These are phyloP conservation scores for Paracentrotus lividus DNA, from an alignment of 53 echinoderm and acorn worm species.

Conservation along the genomic window DNA sequence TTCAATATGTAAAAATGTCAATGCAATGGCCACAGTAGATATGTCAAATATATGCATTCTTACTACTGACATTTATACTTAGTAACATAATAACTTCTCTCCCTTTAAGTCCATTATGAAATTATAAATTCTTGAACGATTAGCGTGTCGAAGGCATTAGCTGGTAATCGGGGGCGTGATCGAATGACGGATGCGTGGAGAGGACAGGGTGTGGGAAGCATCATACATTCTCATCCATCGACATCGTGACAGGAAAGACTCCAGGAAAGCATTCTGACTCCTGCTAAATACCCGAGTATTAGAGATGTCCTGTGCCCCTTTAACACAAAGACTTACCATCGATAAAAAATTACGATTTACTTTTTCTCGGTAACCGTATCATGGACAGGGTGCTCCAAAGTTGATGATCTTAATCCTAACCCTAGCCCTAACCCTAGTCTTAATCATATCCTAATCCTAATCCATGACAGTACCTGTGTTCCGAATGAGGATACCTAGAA, in stretches of 20 bases:
- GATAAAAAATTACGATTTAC: too few relatives aligned
- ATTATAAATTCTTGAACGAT: background rate
- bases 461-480: too few relatives aligned
- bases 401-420: too few relatives aligned
- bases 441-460: too few relatives aligned
- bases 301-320: background rate
- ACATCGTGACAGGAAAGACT: slow-evolving; percentile 10
- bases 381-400: too few relatives aligned
- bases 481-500: too few relatives aligned
- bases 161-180: slow-evolving; percentile 12
- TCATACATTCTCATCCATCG: slow-evolving; percentile 1
- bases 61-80: background rate
- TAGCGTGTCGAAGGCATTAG: slow-evolving; percentile 14
- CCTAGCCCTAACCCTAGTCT: too few relatives aligned
- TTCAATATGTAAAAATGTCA: background rate
- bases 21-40: background rate
- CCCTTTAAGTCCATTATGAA: background rate
- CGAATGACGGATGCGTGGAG: background rate
- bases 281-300: background rate
- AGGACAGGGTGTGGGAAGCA: slow-evolving; percentile 33
- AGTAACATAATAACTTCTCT: background rate
- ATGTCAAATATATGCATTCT: background rate
- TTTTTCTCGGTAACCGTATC: too few relatives aligned
- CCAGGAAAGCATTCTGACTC: slow-evolving; percentile 7
- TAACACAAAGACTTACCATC: too few relatives aligned